Base-by-base conservation (phyloP, 1,140 invertebrate genomes). In the Musca domestica region DNA sequence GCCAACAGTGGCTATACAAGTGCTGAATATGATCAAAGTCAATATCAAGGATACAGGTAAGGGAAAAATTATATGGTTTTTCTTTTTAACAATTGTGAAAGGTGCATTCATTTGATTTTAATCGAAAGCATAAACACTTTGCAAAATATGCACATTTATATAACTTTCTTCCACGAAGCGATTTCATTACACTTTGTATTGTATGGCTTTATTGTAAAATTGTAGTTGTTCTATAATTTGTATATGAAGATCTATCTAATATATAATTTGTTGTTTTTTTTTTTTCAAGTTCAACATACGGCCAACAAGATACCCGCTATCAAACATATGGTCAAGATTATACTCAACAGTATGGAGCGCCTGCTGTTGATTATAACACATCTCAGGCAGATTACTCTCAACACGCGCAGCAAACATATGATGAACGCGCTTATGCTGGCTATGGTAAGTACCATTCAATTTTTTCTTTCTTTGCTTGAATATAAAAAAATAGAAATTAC, bases 11-110 rank as follows among this genome's bases (percentile, higher is more conserved):
- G 72, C 52, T 81, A 81, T 70, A 71, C 74, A 2, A 65, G 72
- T 22, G 69, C 72, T 14, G 78, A 81, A 25, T 81, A 81, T 66
- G 78, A 81, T 73, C 78, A 78, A 64, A 81, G 76, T 69, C 78
- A 81, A 69, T 81, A 81, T 63, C 77, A 79, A 63, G 71, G 69
- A 56, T 81, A 81, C 69, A 77, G 74, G 78, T 81, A 70, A 63
- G 72, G 17, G 12, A 30, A 70, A 63, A 47, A 19, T 30, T 10
- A 46, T 30, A 19, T 9, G 1, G 1, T 63, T 25, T 7, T n/a
- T 46, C 9, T 52, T 17, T 15, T 9, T 15, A 10, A 6, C 49
- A 17, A 10, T 20, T 41, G 34, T 6, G 14, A 41, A 41, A 41
- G 14, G 34, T 7, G 14, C 34, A 41, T 41, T 7, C 6, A 46